Evolutionary conservation across 92 coral and sea anemone species (phyloP).

Genomic region (Anthopleura xanthogrammica): DNA sequence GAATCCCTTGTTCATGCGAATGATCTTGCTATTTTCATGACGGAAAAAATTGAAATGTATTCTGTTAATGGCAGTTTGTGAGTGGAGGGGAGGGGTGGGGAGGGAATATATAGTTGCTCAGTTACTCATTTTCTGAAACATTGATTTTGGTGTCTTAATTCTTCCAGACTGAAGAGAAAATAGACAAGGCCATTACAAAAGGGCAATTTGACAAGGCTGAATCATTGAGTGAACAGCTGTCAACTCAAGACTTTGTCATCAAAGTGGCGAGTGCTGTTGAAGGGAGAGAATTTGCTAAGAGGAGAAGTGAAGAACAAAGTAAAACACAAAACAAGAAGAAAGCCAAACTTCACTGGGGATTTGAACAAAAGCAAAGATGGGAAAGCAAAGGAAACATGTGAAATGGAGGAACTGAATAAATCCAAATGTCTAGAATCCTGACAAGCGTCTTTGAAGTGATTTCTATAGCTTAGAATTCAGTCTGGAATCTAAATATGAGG

Average conservation of each 20-base stretch:
- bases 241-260: constrained; percentile 58
- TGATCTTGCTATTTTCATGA: no score
- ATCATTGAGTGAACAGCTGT: constrained; percentile 62
- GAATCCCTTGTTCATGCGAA: not conserved
- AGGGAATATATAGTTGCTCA: not conserved
- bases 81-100: not conserved
- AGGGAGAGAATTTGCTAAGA: constrained; percentile 70
- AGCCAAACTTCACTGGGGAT: constrained; percentile 87
- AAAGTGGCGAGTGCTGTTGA: constrained; percentile 69
- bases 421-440: no score
- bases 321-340: constrained; percentile 59
- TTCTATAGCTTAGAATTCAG: no score
- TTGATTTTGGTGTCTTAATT: constrained; percentile 4
- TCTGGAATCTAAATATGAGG: no score
- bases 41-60: no score
- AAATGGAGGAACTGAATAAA: not conserved
- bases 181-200: constrained; percentile 64
- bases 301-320: constrained; percentile 61
- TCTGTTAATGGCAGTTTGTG: no score
- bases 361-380: constrained; percentile 98
- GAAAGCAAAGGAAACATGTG: constrained; percentile 99
- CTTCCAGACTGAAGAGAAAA: constrained; percentile 52
- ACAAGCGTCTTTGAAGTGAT: no score
- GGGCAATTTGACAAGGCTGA: constrained; percentile 74
- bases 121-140: not conserved